These are phyloP conservation scores for Otis tarda DNA, from an alignment of 2,113 vertebrate species.

Conservation along the genomic window DNA sequence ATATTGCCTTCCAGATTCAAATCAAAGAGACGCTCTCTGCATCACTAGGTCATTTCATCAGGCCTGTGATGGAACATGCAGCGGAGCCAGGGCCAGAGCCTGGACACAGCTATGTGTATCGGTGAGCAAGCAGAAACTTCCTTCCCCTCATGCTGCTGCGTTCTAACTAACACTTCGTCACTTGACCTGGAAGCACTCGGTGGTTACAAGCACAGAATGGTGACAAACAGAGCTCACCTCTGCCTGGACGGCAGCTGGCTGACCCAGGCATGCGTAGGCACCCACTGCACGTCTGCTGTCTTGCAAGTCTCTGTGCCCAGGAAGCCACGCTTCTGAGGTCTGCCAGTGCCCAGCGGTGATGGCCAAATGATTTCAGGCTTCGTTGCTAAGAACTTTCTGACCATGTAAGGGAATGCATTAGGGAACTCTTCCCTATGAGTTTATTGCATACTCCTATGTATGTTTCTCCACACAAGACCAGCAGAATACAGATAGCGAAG, in stretches of 20 bases:
- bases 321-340: not conserved
- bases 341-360: not conserved
- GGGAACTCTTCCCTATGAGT: not conserved
- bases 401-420: not conserved
- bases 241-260: not conserved
- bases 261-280: not conserved
- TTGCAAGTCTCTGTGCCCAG: not conserved
- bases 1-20: not conserved
- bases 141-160: not conserved
- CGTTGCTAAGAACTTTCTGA: not conserved
- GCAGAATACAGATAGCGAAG: not conserved
- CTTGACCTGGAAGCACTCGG: not conserved
- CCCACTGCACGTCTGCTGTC: not conserved
- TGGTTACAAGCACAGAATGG: not conserved
- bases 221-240: not conserved
- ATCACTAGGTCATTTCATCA: not conserved
- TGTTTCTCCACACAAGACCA: not conserved
- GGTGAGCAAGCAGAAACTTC: not conserved
- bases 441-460: too few relatives aligned
- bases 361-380: not conserved
- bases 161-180: not conserved
- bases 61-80: not conserved
- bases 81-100: not conserved
- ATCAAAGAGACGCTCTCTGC: not conserved
- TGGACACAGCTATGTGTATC: fast-evolving